Conservation (phyloP, 1,140 invertebrate genomes). For the Cydia strobilella region DNA sequence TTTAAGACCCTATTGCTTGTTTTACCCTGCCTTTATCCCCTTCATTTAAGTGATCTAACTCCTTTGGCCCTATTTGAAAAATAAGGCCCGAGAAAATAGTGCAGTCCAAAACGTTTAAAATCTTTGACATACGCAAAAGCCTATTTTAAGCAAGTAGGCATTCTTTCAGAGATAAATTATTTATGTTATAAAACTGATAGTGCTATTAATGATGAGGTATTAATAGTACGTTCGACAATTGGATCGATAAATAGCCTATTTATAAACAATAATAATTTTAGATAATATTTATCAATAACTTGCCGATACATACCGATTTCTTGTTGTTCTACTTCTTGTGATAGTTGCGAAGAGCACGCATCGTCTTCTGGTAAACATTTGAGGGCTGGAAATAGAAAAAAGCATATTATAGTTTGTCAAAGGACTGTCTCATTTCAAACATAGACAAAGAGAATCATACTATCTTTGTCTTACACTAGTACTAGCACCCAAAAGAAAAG, state of each 20-base stretch:
- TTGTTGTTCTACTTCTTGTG: slow-evolving; percentile 7
- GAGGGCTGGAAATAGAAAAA: slow-evolving; percentile 42
- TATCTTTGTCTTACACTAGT: too few relatives aligned
- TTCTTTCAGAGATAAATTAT: not conserved
- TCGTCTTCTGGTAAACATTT: slow-evolving; percentile 39
- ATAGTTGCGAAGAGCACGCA: slow-evolving; percentile 36
- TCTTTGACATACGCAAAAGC: not conserved
- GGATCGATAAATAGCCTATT: not conserved
- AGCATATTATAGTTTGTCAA: too few relatives aligned
- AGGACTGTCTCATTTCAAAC: too few relatives aligned
- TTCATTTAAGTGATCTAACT: too few relatives aligned
- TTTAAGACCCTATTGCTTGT: too few relatives aligned
- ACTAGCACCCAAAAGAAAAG: too few relatives aligned
- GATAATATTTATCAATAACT: not conserved
- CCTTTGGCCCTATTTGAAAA: too few relatives aligned
- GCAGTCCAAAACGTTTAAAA: not conserved
- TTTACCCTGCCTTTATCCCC: too few relatives aligned
- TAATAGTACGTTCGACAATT: not conserved
- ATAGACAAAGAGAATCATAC: too few relatives aligned
- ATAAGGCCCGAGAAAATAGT: too few relatives aligned
- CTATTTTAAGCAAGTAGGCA: not conserved
- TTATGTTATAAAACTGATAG: not conserved
- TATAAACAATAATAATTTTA: not conserved
- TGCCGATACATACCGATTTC: not conserved
- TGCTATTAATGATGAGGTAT: not conserved